Conservation (phyloP, 2,113 vertebrate genomes). For the Scatophagus argus region DNA sequence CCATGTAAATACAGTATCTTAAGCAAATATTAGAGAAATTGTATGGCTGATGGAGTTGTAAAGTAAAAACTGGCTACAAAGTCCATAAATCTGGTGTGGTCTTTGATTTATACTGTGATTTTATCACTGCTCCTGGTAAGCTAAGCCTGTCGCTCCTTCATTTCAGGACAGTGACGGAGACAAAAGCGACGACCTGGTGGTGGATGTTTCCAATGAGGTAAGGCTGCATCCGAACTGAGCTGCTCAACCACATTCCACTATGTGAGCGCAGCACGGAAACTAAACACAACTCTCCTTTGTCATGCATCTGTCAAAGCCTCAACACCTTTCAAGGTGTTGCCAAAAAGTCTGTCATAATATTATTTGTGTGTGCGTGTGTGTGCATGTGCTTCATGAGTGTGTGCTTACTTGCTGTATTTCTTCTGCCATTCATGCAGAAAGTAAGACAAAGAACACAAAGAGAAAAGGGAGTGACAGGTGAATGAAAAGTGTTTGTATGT, state of each 20-base stretch:
- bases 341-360: slow-evolving; percentile 70
- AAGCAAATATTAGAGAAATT: not conserved
- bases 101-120: not conserved
- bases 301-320: slow-evolving; percentile 38
- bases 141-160: slow-evolving; percentile 21
- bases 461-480: slow-evolving; percentile 71
- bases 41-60: not conserved
- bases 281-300: slow-evolving; percentile 60
- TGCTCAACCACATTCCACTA: slow-evolving; percentile 53
- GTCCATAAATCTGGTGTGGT: not conserved
- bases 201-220: slow-evolving; percentile 97
- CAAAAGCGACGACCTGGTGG: slow-evolving; percentile 97
- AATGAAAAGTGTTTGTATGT: slow-evolving; percentile 64
- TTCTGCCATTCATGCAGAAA: slow-evolving; percentile 62
- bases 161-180: slow-evolving; percentile 96
- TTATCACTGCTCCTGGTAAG: not conserved
- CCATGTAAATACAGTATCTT: too few relatives aligned
- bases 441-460: slow-evolving; percentile 72
- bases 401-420: slow-evolving; percentile 58
- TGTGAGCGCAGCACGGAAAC: slow-evolving; percentile 20
- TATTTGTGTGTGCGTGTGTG: slow-evolving; percentile 55
- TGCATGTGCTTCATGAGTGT: slow-evolving; percentile 35
- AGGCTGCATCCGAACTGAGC: slow-evolving; percentile 51
- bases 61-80: not conserved
- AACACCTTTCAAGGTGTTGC: slow-evolving; percentile 46